Conservation (phyloP, 2,888 invertebrate species). For the Cryptocephalus primarius region DNA sequence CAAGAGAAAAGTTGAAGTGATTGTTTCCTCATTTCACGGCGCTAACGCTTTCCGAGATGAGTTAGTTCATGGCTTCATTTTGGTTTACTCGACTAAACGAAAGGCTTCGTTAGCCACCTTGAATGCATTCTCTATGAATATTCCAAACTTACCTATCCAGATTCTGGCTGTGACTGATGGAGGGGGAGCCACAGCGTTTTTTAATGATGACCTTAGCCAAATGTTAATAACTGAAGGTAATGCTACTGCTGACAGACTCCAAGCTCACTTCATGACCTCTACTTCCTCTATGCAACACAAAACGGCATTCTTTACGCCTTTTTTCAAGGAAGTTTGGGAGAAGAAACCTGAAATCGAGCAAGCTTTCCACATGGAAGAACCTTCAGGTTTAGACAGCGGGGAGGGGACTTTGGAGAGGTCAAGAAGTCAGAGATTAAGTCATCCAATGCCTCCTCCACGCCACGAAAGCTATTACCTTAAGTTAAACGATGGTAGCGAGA, state of each 20-base stretch:
- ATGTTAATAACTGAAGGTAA: slow-evolving; percentile 88
- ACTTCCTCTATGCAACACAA: slow-evolving; percentile 76
- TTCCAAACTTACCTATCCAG: slow-evolving; percentile 86
- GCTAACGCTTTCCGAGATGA: slow-evolving; percentile 86
- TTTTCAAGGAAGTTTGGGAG: slow-evolving; percentile 95
- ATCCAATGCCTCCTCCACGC: slow-evolving; percentile 57
- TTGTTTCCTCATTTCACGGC: slow-evolving; percentile 89
- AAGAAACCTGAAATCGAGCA: slow-evolving; percentile 91
- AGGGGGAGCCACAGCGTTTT: slow-evolving; percentile 80
- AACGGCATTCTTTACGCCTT: slow-evolving; percentile 88
- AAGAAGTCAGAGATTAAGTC: slow-evolving; percentile 46
- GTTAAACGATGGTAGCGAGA: slow-evolving; percentile 47
- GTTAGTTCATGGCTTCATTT: slow-evolving; percentile 87
- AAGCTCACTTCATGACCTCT: slow-evolving; percentile 87
- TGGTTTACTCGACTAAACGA: slow-evolving; percentile 89
- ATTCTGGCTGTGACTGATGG: slow-evolving; percentile 88
- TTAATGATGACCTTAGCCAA: slow-evolving; percentile 81
- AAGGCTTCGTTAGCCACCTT: slow-evolving; percentile 89
- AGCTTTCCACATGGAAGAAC: slow-evolving; percentile 80
- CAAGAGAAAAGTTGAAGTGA: slow-evolving; percentile 79
- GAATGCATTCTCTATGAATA: slow-evolving; percentile 87
- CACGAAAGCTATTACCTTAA: slow-evolving; percentile 71
- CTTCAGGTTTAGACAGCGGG: slow-evolving; percentile 47
- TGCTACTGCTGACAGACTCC: slow-evolving; percentile 77
- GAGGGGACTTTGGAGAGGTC: slow-evolving; percentile 63